Evolutionary conservation across 37 sponge, comb jelly and placozoan genomes (phyloP).

Genomic region (Amphimedon queenslandica): DNA sequence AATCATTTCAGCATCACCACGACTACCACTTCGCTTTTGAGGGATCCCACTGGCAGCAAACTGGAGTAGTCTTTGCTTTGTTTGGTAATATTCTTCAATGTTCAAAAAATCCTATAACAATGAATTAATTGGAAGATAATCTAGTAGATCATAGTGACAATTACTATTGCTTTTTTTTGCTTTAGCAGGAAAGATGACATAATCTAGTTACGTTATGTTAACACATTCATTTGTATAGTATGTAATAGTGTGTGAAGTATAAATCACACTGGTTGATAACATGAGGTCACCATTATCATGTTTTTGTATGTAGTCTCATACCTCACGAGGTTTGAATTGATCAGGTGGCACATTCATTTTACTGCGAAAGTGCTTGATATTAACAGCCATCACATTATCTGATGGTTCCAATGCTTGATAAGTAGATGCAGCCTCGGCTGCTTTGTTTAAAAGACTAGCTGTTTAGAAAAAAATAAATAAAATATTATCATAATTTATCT

Average conservation of each 20-base stretch:
- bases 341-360: conserved; percentile 21
- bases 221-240: too few species aligned
- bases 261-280: too few species aligned
- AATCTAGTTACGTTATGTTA: too few species aligned
- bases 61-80: conserved; percentile 37
- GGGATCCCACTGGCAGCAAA: conserved; percentile 30
- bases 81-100: background rate
- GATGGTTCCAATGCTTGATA: conserved; percentile 37
- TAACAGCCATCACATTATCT: conserved; percentile 35
- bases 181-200: too few species aligned
- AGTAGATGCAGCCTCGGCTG: conserved; percentile 51
- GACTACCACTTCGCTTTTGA: conserved; percentile 43
- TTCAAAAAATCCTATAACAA: conserved; percentile 32
- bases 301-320: conserved; percentile 6
- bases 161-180: too few species aligned
- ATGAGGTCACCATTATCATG: too few species aligned
- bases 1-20: conserved; percentile 22
- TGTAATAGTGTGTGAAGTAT: too few species aligned
- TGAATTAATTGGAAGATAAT: background rate
- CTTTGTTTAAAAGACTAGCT: conserved; percentile 43
- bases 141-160: background rate
- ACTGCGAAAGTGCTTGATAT: conserved; percentile 33
- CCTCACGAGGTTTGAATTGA: conserved; percentile 45
- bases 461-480: background rate
- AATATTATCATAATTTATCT: background rate